Evolutionary conservation across 2,888 invertebrate species (phyloP).

Genomic region (Cantharis flavilabris): DNA sequence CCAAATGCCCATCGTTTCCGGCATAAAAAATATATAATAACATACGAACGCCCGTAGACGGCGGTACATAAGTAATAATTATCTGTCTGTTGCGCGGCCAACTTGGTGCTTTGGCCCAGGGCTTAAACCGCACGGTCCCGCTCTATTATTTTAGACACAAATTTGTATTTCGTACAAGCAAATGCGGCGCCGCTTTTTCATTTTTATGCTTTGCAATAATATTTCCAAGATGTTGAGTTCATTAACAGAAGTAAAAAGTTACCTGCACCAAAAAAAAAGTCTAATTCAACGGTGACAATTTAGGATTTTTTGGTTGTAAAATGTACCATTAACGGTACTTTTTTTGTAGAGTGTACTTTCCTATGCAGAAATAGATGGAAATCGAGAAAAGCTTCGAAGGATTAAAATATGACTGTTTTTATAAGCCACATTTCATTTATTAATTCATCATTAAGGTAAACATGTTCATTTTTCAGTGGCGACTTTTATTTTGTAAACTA

Average conservation of each 20-base stretch:
- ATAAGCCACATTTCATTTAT: neutral
- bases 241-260: neutral
- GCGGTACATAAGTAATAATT: slow-evolving; percentile 51
- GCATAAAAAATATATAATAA: slow-evolving; percentile 57
- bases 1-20: slow-evolving; percentile 51
- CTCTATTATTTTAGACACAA: slow-evolving; percentile 53
- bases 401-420: neutral
- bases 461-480: slow-evolving; percentile 39
- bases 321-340: neutral
- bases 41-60: slow-evolving; percentile 49
- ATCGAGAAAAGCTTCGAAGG: neutral
- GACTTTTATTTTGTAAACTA: slow-evolving; percentile 39
- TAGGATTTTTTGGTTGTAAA: neutral
- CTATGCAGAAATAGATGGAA: neutral
- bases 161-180: slow-evolving; percentile 43
- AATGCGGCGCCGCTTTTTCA: slow-evolving; percentile 34
- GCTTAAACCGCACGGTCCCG: slow-evolving; percentile 38
- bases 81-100: slow-evolving; percentile 45
- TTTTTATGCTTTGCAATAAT: slow-evolving; percentile 1
- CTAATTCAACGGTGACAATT: neutral
- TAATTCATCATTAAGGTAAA: neutral
- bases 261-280: neutral
- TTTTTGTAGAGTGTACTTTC: neutral
- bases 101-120: slow-evolving; percentile 45
- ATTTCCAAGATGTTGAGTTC: neutral